Evolutionary conservation across 2,888 invertebrate species (phyloP).

Genomic region (Diaphora mendica): DNA sequence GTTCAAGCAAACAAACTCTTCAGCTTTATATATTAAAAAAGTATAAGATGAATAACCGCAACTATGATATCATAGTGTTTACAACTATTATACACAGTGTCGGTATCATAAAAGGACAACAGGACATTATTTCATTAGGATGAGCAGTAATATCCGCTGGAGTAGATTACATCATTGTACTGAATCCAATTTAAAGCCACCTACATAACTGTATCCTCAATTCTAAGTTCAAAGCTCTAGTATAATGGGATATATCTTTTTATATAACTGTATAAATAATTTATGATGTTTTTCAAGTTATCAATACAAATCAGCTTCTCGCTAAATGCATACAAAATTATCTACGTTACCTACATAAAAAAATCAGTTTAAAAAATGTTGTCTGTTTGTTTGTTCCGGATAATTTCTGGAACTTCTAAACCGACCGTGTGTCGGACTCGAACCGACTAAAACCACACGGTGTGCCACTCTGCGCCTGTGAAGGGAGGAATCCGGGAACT

Average conservation of each 20-base stretch:
- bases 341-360: too few species aligned
- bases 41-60: neutral
- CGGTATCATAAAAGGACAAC: slow-evolving; percentile 16
- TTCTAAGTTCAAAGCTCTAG: slow-evolving; percentile 17
- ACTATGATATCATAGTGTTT: neutral
- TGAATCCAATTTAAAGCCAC: slow-evolving; percentile 21
- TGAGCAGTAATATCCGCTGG: slow-evolving; percentile 16
- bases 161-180: slow-evolving; percentile 19
- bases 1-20: too few species aligned
- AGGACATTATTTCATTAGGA: slow-evolving; percentile 19
- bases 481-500: too few species aligned
- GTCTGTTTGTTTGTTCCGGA: too few species aligned
- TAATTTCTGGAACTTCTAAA: too few species aligned
- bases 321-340: too few species aligned
- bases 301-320: too few species aligned
- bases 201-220: slow-evolving; percentile 18
- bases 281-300: neutral
- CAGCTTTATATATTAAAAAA: too few species aligned
- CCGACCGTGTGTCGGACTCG: too few species aligned
- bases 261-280: neutral
- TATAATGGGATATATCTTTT: neutral
- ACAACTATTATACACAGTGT: neutral
- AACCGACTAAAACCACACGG: too few species aligned
- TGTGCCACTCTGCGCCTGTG: too few species aligned
- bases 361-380: too few species aligned